Evolutionary conservation across 2,888 invertebrate genomes (phyloP), one percentile per base, ranked within the genome.

Genomic region (Cheilosia urbana): DNA sequence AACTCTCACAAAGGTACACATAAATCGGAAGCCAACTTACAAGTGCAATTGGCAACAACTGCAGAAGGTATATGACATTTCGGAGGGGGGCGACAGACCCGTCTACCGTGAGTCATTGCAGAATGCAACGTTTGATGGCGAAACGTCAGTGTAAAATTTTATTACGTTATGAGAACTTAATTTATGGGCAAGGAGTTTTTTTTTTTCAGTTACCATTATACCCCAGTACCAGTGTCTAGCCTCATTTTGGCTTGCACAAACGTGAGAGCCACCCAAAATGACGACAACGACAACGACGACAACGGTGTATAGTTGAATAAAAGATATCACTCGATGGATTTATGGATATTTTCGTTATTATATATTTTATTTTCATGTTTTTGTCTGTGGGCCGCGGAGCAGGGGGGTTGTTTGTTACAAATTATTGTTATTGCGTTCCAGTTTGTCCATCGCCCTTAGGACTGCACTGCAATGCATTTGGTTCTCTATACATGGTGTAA

Each of bases 131-230:
- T 85, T 91, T 90, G 91, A 90, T 91, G 91, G 91, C 89, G 89
- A 91, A 90, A 90, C 90, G 91, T 90, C 91, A 90, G 89, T 89
- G 90, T 90, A 90, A 89, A 90, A 91, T 90, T 91, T 90, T 91
- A 90, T 92, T 90, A 90, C 90, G 90, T 91, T 92, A 91, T 90
- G 90, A 91, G 91, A 91, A 90, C 91, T 91, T 91, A 92, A 92
- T 91, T 92, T 92, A 91, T 91, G 89, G 89, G 90, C 88, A 89
- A 87, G 88, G 88, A 88, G 81, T 75, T 72, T 80, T 77, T 82
- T 82, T 68, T 79, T 73, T 80, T 72, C 65, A 4, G 45, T 55
- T 62, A 47, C 42, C 69, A 57, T 65, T 78, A 37, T 30, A 62
- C 19, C 68, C 58, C 47, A 58, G 9, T 1, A 19, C n/a, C 49